Conservation (phyloP, 2,888 invertebrate species). For the Entomobrya multifasciata region DNA sequence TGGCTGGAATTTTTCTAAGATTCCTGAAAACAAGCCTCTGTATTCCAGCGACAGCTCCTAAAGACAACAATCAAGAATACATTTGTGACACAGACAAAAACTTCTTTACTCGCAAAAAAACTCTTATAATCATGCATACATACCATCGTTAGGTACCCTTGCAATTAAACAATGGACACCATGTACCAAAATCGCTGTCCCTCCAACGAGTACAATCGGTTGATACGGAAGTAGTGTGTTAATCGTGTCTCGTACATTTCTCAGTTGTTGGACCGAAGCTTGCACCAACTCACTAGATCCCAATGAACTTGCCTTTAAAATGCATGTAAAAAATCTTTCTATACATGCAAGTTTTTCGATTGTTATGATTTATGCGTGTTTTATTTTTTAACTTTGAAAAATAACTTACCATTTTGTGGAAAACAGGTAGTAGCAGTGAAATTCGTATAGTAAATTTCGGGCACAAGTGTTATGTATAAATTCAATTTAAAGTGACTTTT, state of each 20-base stretch:
- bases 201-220: constrained; percentile 76
- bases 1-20: constrained; percentile 87
- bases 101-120: background rate
- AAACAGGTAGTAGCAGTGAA: too few relatives aligned
- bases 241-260: constrained; percentile 51
- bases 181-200: constrained; percentile 75
- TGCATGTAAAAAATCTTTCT: background rate
- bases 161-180: constrained; percentile 62
- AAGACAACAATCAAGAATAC: background rate
- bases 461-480: too few relatives aligned
- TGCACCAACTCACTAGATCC: background rate
- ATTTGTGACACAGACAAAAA: background rate
- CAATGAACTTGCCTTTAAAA: background rate
- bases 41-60: constrained; percentile 86
- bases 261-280: constrained; percentile 52
- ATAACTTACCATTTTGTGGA: too few relatives aligned
- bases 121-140: background rate
- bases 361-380: too few relatives aligned
- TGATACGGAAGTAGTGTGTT: constrained; percentile 74
- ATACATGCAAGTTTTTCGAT: background rate
- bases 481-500: too few relatives aligned
- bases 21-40: constrained; percentile 88
- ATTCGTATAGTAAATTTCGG: too few relatives aligned
- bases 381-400: too few relatives aligned
- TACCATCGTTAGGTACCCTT: constrained; percentile 77